Percentiles rank a stretch among this genome's conserved stretches.
These are phyloP conservation scores for Pseudochirops corinnae DNA, from an alignment of 2,797 vertebrate species.

Conservation along the genomic window DNA sequence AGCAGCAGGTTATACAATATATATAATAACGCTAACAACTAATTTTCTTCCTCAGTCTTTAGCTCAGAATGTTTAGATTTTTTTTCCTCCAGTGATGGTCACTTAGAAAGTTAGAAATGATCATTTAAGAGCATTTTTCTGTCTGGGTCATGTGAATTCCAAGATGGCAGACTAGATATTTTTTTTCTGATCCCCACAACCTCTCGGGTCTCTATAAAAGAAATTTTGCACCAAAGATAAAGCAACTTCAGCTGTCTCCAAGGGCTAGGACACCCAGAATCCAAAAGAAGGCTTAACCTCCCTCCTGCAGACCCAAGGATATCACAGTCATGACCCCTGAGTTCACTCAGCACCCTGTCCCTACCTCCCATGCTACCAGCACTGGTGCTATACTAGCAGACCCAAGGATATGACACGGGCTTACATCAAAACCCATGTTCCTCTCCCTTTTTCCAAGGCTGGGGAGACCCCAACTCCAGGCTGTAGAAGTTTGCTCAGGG, in stretches of 20 bases:
- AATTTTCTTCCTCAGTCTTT: constrained; percentile 13
- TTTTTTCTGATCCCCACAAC: background rate
- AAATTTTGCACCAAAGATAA: background rate
- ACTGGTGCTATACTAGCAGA: background rate
- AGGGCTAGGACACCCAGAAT: background rate
- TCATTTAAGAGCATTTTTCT: background rate
- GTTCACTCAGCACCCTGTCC: background rate
- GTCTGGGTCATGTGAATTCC: background rate
- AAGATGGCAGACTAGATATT: background rate
- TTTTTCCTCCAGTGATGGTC: background rate
- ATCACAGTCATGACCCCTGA: background rate
- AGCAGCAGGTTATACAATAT: background rate
- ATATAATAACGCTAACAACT: background rate
- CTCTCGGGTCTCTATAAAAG: background rate
- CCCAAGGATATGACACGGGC: background rate
- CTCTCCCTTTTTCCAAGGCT: background rate
- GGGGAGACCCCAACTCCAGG: background rate
- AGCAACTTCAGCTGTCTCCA: background rate
- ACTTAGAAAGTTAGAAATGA: background rate
- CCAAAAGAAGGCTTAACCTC: background rate
- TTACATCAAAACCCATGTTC: background rate
- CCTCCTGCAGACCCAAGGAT: background rate
- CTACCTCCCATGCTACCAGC: background rate
- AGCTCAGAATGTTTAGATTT: background rate
- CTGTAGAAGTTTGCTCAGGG: background rate